A percentile compares a stretch with the other conserved stretches of the same genome.
Conservation (phyloP, 1,140 invertebrate species). For the Zaprionus inermis region DNA sequence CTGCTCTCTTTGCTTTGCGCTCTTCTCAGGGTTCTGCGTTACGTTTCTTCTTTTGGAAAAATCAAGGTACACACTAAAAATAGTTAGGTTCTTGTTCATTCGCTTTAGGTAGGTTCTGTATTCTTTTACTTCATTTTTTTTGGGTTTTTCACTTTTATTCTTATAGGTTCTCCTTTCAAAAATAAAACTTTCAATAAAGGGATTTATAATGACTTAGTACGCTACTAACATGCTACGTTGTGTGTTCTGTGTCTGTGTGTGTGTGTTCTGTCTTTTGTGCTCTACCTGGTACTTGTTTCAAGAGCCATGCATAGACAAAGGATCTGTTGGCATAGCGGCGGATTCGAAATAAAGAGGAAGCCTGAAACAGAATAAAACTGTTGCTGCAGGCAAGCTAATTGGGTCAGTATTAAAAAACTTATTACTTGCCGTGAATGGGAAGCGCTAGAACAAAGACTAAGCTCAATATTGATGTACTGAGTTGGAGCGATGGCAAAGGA, state of each 20-base stretch:
- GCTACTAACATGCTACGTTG: constrained; percentile 68
- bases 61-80: constrained; percentile 83
- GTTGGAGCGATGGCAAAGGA: not conserved
- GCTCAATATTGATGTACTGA: constrained; percentile 9
- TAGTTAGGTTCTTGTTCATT: constrained; percentile 79
- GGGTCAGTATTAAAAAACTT: constrained; percentile 70
- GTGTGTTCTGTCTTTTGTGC: constrained; percentile 40
- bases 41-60: constrained; percentile 65
- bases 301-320: constrained; percentile 57
- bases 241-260: constrained; percentile 25
- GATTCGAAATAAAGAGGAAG: constrained; percentile 40
- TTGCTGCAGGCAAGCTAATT: constrained; percentile 62
- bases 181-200: constrained; percentile 69
- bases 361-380: constrained; percentile 30
- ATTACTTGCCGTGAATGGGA: constrained; percentile 57
- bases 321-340: constrained; percentile 57
- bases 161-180: constrained; percentile 40
- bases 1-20: constrained; percentile 25
- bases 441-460: constrained; percentile 36
- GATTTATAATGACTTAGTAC: constrained; percentile 66
- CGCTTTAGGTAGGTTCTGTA: constrained; percentile 78
- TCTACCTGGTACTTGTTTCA: constrained; percentile 30
- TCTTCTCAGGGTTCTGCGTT: constrained; percentile 49
- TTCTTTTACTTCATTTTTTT: constrained; percentile 23
- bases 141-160: constrained; percentile 17